Evolutionary conservation across 2,113 vertebrate genomes (phyloP).

Genomic region (Notarius quadriscutis): DNA sequence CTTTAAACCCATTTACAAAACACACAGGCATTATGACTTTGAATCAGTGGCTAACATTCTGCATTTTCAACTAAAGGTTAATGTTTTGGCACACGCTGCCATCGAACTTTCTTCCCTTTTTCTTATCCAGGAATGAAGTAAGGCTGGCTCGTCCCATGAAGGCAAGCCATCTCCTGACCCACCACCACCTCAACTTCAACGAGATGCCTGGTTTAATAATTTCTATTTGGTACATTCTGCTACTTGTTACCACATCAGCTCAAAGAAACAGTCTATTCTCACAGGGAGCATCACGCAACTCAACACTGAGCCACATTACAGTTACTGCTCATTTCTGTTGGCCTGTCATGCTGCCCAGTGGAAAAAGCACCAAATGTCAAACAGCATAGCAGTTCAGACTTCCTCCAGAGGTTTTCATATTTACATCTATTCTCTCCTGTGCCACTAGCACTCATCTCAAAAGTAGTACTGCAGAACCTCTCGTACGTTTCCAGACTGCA

Average conservation of each 20-base stretch:
- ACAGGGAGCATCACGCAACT: not conserved
- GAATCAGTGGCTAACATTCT: not conserved
- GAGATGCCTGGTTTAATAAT: not conserved
- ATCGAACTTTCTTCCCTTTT: not conserved
- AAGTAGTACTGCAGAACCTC: not conserved
- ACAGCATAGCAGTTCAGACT: not conserved
- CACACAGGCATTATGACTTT: not conserved
- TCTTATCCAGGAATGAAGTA: not conserved
- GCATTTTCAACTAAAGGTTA: not conserved
- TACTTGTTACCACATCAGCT: not conserved
- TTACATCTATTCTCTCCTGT: not conserved
- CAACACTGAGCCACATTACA: not conserved
- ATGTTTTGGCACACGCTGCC: not conserved
- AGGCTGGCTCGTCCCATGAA: not conserved
- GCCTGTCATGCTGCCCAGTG: not conserved
- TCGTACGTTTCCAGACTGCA: not conserved
- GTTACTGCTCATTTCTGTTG: no score
- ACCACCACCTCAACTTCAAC: not conserved
- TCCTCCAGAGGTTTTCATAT: not conserved
- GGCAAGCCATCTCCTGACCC: not conserved
- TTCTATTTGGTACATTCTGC: not conserved
- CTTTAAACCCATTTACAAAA: not conserved
- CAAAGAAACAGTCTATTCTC: not conserved
- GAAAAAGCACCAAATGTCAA: not conserved
- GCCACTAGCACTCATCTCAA: not conserved